Evolutionary conservation across 35 echinoderm and acorn worm species (phyloP).

Genomic region (Ophiothrix spiculata): DNA sequence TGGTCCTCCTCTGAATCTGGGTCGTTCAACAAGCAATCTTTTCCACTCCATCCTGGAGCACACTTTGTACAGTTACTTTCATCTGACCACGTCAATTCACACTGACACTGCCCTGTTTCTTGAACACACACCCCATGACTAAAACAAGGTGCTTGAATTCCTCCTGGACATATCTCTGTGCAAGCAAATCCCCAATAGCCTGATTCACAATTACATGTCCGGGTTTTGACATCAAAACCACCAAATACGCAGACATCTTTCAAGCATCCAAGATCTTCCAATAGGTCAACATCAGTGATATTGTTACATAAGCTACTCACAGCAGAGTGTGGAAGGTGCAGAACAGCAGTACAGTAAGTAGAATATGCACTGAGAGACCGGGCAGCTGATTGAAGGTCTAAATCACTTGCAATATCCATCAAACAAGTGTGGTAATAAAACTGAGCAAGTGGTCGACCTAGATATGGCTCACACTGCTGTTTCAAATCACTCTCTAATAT

Average conservation of each 20-base stretch:
- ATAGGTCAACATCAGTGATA: conserved; percentile 38
- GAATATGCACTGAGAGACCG: conserved; percentile 40
- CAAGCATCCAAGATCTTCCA: conserved; percentile 58
- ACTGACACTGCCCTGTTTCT: conserved; percentile 64
- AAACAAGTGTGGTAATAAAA: conserved; percentile 74
- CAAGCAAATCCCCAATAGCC: conserved; percentile 78
- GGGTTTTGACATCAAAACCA: conserved; percentile 25
- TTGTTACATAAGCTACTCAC: conserved; percentile 44
- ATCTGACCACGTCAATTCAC: conserved; percentile 72
- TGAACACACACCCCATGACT: conserved; percentile 51
- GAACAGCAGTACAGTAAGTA: conserved; percentile 50
- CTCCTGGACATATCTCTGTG: conserved; percentile 54
- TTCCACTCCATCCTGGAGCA: conserved; percentile 65
- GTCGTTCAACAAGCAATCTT: conserved; percentile 38
- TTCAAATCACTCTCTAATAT: conserved; percentile 42
- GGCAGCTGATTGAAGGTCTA: neutral
- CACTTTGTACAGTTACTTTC: conserved; percentile 77
- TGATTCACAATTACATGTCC: conserved; percentile 53
- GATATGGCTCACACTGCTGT: conserved; percentile 36
- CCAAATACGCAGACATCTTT: conserved; percentile 61
- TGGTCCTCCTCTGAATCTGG: conserved; percentile 12
- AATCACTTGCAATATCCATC: conserved; percentile 34
- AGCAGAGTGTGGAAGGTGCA: conserved; percentile 54
- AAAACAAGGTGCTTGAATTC: conserved; percentile 65
- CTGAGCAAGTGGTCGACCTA: conserved; percentile 36